phyloP scores from a whole-genome alignment of 2,888 invertebrate species.

The Troides helena region DNA sequence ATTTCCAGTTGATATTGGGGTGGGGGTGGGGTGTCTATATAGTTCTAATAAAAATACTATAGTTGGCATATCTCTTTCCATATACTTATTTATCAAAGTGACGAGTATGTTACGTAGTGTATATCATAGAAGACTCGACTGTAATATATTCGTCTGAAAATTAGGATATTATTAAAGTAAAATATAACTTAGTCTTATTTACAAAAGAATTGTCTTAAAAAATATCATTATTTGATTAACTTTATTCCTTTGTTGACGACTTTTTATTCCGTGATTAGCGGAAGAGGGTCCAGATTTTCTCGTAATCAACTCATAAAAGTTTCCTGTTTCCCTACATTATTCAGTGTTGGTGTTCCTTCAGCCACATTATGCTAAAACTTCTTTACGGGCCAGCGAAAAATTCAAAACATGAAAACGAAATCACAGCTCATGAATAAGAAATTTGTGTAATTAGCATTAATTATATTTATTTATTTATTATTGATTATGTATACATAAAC shows the following conservation, averaged over 20 bases:
- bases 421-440: background rate
- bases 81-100: too few relatives aligned
- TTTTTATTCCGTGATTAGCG: background rate
- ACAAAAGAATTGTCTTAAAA: background rate
- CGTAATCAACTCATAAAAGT: constrained; percentile 1
- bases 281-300: background rate
- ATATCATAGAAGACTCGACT: too few relatives aligned
- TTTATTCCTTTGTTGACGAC: background rate
- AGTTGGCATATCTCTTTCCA: too few relatives aligned
- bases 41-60: too few relatives aligned
- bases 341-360: constrained; percentile 13
- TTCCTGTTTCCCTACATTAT: constrained; percentile 16
- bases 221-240: background rate
- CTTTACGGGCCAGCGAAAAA: constrained; percentile 3
- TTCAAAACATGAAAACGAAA: constrained; percentile 16
- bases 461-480: background rate
- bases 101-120: too few relatives aligned
- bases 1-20: too few relatives aligned
- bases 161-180: too few relatives aligned
- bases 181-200: background rate
- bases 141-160: too few relatives aligned
- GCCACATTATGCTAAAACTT: constrained; percentile 11
- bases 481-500: background rate
- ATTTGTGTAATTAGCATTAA: background rate
- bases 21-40: too few relatives aligned